Conservation (phyloP, 37 sponge, comb jelly and placozoan genomes). For the Lycopodina hypogea region DNA sequence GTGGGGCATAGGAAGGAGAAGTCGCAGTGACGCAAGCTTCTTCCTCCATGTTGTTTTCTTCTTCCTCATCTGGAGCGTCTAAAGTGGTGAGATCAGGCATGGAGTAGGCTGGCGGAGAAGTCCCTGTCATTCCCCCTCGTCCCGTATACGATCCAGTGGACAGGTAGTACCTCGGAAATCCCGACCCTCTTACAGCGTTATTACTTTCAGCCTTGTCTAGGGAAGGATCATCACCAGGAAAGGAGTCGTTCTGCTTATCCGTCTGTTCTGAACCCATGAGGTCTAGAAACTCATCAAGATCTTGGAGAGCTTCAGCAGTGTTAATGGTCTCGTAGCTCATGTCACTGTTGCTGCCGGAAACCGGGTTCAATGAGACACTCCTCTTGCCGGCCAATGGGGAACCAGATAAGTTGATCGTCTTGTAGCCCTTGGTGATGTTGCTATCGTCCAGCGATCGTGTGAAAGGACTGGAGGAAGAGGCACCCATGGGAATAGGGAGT, state of each 20-base stretch:
- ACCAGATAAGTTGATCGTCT: conserved; percentile 15
- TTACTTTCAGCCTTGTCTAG: not conserved
- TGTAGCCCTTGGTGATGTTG: conserved; percentile 12
- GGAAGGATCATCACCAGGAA: not conserved
- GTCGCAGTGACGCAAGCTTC: too few relatives aligned
- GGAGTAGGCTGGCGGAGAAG: conserved; percentile 11
- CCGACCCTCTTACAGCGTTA: not conserved
- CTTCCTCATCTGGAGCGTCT: not conserved
- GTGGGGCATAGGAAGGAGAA: too few relatives aligned
- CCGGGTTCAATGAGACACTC: conserved; percentile 4
- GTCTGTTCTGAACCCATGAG: conserved; percentile 5
- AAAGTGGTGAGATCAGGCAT: conserved; percentile 22
- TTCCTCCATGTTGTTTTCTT: not conserved
- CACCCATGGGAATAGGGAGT: not conserved
- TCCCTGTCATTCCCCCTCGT: not conserved
- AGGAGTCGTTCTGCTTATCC: conserved; percentile 14
- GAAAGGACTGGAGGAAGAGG: not conserved
- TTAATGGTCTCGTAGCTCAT: not conserved
- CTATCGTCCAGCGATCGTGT: not conserved
- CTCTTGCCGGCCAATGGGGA: conserved; percentile 25
- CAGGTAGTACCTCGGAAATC: conserved; percentile 18
- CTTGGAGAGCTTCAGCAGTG: not conserved
- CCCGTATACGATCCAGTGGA: conserved; percentile 7
- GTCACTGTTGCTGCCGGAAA: too few relatives aligned
- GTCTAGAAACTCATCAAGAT: conserved; percentile 34